These are phyloP conservation scores for Tinea semifulvella DNA, from an alignment of 2,888 invertebrate genomes.

Conservation along the genomic window DNA sequence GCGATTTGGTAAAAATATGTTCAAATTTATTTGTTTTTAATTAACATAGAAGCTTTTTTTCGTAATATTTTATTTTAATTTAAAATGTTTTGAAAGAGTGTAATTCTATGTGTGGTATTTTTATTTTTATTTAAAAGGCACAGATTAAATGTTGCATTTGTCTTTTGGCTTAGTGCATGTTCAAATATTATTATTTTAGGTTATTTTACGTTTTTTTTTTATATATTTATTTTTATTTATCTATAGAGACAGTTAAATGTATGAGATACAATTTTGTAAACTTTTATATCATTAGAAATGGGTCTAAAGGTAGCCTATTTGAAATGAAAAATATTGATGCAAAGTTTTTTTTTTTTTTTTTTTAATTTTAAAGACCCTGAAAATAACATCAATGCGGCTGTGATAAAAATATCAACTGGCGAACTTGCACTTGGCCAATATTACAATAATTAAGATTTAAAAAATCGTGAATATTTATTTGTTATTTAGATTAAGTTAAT, in stretches of 20 bases:
- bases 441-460: background rate
- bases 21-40: no score
- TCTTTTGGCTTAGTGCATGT: background rate
- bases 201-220: background rate
- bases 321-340: no score
- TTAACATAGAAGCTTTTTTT: background rate
- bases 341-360: no score
- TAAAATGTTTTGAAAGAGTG: no score
- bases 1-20: no score
- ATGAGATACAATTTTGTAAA: background rate
- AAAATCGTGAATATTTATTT: slow-evolving; percentile 11
- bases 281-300: no score
- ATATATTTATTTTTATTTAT: background rate
- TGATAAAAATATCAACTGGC: slow-evolving; percentile 32
- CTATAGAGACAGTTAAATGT: background rate
- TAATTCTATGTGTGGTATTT: no score
- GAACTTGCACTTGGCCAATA: slow-evolving; percentile 4
- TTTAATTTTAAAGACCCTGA: background rate
- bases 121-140: no score
- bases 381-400: slow-evolving; percentile 53
- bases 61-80: background rate
- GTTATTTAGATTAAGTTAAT: slow-evolving; percentile 7
- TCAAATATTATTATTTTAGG: slow-evolving; percentile 5
- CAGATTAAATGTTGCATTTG: slow-evolving; percentile 1
- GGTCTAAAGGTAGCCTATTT: no score